These are phyloP conservation scores for Gari tellinella DNA, from an alignment of 2,888 invertebrate species.

Conservation along the genomic window DNA sequence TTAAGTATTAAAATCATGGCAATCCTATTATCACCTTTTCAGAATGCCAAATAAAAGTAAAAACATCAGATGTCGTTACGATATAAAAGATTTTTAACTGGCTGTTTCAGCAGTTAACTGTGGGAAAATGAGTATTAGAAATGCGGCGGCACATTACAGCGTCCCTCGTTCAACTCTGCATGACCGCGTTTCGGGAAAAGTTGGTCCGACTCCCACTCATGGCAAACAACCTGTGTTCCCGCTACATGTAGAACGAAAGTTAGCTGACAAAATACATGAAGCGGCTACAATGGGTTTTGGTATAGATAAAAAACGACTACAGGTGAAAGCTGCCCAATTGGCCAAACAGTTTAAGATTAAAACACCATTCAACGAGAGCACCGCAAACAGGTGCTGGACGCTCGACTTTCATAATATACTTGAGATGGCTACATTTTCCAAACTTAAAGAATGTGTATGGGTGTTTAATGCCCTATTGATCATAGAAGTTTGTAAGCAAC, in stretches of 20 bases:
- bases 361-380: slow-evolving; percentile 10
- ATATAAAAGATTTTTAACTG: slow-evolving; percentile 6
- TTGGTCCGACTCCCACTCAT: background rate
- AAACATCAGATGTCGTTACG: slow-evolving; percentile 11
- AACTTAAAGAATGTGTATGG: no score
- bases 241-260: background rate
- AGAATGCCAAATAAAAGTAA: slow-evolving; percentile 18
- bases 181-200: slow-evolving; percentile 13
- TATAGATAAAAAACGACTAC: slow-evolving; percentile 1
- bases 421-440: no score
- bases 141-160: slow-evolving; percentile 18
- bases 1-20: no score
- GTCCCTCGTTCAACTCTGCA: slow-evolving; percentile 13
- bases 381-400: no score
- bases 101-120: slow-evolving; percentile 23
- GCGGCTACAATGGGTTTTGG: slow-evolving; percentile 14
- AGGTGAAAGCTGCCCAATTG: slow-evolving; percentile 3
- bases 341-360: background rate
- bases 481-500: no score
- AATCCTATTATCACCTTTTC: background rate
- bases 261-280: slow-evolving; percentile 7
- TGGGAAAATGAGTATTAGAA: slow-evolving; percentile 19
- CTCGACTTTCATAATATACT: no score
- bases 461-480: no score
- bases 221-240: slow-evolving; percentile 2